Evolutionary conservation across 2,888 invertebrate species (phyloP), one percentile per base, ranked within the genome.

Genomic region (Buathra laborator): DNA sequence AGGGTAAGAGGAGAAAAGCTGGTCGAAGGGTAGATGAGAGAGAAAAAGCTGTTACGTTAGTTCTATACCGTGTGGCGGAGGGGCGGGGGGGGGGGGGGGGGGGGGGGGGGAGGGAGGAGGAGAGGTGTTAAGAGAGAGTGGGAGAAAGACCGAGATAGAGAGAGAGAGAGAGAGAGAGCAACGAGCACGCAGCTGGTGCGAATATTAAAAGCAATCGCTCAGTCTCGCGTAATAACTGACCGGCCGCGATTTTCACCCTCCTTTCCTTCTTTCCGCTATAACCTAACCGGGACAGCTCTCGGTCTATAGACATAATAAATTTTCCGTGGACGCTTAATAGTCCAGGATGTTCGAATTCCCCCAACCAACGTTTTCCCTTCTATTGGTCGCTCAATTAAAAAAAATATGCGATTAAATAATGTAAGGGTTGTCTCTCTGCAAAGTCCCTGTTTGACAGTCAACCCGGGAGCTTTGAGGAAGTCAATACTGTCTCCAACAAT

Each of bases 151-250:
- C 74, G 72, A 71, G 81, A 70, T 66, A 72, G 85, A 80, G 83
- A 62, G 32, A 53, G 51, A 86, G 71, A 70, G 80, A 70, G 74
- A 74, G 85, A 79, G 82, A 53, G 53, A 53, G 53, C 62, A 62
- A 62, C 62, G 62, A 74, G 78, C 67, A 88, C 89, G 89, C 92
- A 91, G 91, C 91, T 91, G 92, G 90, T 85, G 90, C 90, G 90
- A 91, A 92, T 92, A 92, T 92, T 92, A 92, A 92, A 92, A 91
- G 91, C 92, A 89, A 92, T 92, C 92, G 91, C 90, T 92, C 92
- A 92, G 91, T 88, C 87, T 83, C 86, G 87, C 86, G 89, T 90
- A 91, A 91, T 92, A 92, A 91, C 92, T 92, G 91, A 90, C 91
- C 92, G 87, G 85, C 87, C 87, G 89, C 87, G 89, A 89, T 91